These are phyloP conservation scores for Cydia fagiglandana DNA, from an alignment of 1,140 invertebrate genomes.

Conservation along the genomic window DNA sequence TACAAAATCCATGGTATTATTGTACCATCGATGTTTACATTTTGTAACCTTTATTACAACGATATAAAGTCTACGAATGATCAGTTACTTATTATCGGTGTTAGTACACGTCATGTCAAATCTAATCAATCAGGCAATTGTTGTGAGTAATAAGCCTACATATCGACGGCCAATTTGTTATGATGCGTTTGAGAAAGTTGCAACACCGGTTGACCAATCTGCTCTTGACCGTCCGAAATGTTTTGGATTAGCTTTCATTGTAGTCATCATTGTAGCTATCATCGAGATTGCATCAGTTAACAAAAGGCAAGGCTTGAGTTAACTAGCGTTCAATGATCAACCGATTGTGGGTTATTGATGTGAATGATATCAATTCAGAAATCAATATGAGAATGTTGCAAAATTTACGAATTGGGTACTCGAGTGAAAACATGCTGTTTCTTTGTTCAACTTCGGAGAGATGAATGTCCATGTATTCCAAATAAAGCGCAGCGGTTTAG, in stretches of 20 bases:
- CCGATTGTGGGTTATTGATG: not conserved
- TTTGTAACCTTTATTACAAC: not conserved
- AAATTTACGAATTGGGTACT: not conserved
- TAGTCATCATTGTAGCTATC: not conserved
- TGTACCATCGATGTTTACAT: not conserved
- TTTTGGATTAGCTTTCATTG: slow-evolving; percentile 6
- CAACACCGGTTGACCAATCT: slow-evolving; percentile 33
- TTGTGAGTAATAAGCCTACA: slow-evolving; percentile 27
- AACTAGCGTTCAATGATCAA: slow-evolving; percentile 9
- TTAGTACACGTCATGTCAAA: not conserved
- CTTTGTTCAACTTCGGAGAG: not conserved
- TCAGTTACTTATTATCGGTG: not conserved
- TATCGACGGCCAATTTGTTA: slow-evolving; percentile 17
- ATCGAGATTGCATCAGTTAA: slow-evolving; percentile 1
- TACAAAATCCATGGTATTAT: not conserved
- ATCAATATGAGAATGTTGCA: not conserved
- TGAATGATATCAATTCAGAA: slow-evolving; percentile 4
- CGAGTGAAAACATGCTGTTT: not conserved
- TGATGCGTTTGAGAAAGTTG: slow-evolving; percentile 29
- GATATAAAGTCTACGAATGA: not conserved
- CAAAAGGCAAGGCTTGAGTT: slow-evolving; percentile 4
- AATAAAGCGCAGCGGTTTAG: no score
- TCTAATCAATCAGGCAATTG: slow-evolving; percentile 40
- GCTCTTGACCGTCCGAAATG: slow-evolving; percentile 21
- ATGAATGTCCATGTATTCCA: not conserved